Evolutionary conservation across 2,113 vertebrate species (phyloP).

Genomic region (Ammodramus savannarum): DNA sequence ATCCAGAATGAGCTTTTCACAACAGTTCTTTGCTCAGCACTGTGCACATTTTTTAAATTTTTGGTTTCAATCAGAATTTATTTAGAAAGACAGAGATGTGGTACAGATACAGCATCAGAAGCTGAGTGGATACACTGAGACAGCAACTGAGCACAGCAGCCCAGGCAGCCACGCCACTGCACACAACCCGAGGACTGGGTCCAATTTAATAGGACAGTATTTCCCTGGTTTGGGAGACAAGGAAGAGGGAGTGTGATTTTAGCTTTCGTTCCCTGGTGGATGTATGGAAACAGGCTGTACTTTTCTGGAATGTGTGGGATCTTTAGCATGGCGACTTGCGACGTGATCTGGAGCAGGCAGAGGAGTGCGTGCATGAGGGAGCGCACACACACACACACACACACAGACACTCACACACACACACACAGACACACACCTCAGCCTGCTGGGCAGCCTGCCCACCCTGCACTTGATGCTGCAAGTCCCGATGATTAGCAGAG

Average conservation of each 20-base stretch:
- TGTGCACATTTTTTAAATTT: not conserved
- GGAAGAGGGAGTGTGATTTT: not conserved
- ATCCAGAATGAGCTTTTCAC: not conserved
- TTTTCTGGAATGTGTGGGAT: constrained; percentile 8
- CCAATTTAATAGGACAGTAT: not conserved
- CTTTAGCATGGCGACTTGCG: not conserved
- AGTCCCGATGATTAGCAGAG: not conserved
- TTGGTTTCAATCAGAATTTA: not conserved
- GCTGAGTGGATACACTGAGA: not conserved
- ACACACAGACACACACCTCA: not conserved
- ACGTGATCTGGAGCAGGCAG: not conserved
- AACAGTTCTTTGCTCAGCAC: not conserved
- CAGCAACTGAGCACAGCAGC: not conserved
- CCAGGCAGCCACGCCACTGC: not conserved
- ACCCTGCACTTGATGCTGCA: not conserved
- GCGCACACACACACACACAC: not conserved
- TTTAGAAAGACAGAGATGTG: not conserved
- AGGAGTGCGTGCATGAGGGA: not conserved
- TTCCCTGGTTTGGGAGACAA: not conserved
- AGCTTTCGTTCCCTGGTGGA: not conserved
- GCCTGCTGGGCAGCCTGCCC: not conserved
- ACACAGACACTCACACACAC: not conserved
- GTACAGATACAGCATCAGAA: not conserved
- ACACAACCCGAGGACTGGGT: not conserved
- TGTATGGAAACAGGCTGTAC: not conserved